Base-by-base conservation (phyloP, 2,888 invertebrate genomes). In the Parasteatoda lunata region DNA sequence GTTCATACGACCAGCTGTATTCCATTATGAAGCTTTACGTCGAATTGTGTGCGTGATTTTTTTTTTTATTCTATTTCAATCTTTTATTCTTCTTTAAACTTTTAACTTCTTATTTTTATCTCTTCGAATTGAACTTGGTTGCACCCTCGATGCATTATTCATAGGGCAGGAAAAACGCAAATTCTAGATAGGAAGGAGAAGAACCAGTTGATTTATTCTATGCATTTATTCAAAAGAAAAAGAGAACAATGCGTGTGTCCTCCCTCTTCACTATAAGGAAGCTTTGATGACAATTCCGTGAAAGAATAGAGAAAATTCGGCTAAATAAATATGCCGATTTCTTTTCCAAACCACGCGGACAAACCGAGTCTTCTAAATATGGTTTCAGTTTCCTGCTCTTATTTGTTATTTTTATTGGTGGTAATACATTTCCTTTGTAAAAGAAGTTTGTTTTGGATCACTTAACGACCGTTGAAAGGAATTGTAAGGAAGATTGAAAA, bases 221-320 rank as follows among this genome's bases (percentile, higher is more conserved):
- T 79, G 71, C 51, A 71, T 79, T 79, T 79, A 79, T 79, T 79
- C 71, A 79, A 79, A 54, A 11, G 59, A 59, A 59, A 59, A n/a
- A 59, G 59, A 59, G n/a, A 59, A 59, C 11, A 59, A 59, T 30
- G n/a, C n/a, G 59, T 59, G n/a, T 13, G 59, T 30, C 30, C 30
- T 30, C 30, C 30, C 59, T 59, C 59, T 59, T n/a, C 59, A 59
- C 9, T 30, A 59, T 13, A n/a, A 59, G 59, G n/a, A 59, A 13
- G 59, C 59, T 59, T 59, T 59, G 59, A 59, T 59, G 59, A 59
- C 59, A 59, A 59, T 59, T 59, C 11, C n/a, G 59, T 13, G 59
- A 59, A 59, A 59, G 9, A 59, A 13, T 13, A 13, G 59, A 59
- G 59, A 59, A 59, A 59, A 59, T 9, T 59, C 59, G n/a, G 59